These are phyloP conservation scores for Diplodus puntazzo DNA, from an alignment of 2,797 vertebrate species.

Conservation along the genomic window DNA sequence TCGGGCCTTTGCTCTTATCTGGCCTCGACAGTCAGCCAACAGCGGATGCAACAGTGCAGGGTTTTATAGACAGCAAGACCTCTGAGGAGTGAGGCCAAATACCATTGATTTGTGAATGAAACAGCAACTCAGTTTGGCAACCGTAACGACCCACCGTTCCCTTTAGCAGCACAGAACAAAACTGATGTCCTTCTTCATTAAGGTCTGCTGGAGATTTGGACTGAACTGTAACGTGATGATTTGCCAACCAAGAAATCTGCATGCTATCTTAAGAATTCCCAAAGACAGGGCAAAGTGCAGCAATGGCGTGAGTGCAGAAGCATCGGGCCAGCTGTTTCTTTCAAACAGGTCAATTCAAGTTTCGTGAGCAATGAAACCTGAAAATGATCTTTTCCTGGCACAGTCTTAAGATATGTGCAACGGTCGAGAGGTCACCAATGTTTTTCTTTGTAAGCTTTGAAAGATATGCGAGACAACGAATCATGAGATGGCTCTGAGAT, in stretches of 20 bases:
- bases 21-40: constrained; percentile 36
- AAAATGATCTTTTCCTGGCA: constrained; percentile 49
- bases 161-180: constrained; percentile 43
- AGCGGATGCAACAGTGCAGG: constrained; percentile 35
- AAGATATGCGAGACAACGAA: constrained; percentile 64
- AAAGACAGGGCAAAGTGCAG: background rate
- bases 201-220: constrained; percentile 38
- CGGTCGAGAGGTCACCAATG: constrained; percentile 58
- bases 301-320: background rate
- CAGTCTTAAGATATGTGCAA: constrained; percentile 35
- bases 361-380: constrained; percentile 32
- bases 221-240: constrained; percentile 14
- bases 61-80: constrained; percentile 48
- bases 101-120: constrained; percentile 56
- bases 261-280: constrained; percentile 32
- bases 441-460: constrained; percentile 63
- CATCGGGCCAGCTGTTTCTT: background rate
- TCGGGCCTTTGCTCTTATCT: constrained; percentile 51
- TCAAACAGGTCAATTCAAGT: constrained; percentile 43
- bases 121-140: constrained; percentile 55
- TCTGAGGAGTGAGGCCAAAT: constrained; percentile 41
- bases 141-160: constrained; percentile 29
- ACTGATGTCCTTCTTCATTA: constrained; percentile 49
- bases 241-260: constrained; percentile 44
- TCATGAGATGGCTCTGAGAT: constrained; percentile 63